Percentiles rank a stretch among this genome's conserved stretches.
Conservation (phyloP, 2,113 vertebrate genomes). For the Ploceus nigricollis region DNA sequence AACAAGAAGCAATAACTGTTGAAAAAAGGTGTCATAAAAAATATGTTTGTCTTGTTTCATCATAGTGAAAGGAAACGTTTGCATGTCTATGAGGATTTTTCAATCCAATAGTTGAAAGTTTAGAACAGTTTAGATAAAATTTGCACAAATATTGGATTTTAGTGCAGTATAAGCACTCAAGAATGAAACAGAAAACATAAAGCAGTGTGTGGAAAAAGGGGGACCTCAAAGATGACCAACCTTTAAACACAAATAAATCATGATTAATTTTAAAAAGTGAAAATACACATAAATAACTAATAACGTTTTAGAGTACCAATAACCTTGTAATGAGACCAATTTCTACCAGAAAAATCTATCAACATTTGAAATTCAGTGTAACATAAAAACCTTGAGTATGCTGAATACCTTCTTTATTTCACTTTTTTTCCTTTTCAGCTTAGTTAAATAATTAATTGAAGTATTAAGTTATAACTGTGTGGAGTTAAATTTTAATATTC, state of each 20-base stretch:
- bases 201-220: background rate
- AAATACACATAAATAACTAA: background rate
- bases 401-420: background rate
- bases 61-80: background rate
- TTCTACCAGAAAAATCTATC: background rate
- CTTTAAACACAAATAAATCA: background rate
- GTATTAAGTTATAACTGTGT: background rate
- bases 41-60: rapidly evolving
- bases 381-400: background rate
- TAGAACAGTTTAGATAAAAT: background rate
- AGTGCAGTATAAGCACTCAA: background rate
- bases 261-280: background rate
- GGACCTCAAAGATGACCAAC: background rate
- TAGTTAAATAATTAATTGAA: background rate
- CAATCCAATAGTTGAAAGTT: background rate
- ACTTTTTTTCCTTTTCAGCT: background rate
- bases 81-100: rapidly evolving
- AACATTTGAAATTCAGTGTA: background rate
- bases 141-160: background rate
- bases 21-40: background rate
- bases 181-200: background rate
- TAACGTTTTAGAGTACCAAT: background rate
- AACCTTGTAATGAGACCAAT: background rate
- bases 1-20: background rate
- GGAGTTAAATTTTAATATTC: background rate